A percentile compares a stretch with the other conserved stretches of the same genome.
These are phyloP conservation scores for Dendrolimus pini DNA, from an alignment of 2,888 invertebrate genomes.

Conservation along the genomic window DNA sequence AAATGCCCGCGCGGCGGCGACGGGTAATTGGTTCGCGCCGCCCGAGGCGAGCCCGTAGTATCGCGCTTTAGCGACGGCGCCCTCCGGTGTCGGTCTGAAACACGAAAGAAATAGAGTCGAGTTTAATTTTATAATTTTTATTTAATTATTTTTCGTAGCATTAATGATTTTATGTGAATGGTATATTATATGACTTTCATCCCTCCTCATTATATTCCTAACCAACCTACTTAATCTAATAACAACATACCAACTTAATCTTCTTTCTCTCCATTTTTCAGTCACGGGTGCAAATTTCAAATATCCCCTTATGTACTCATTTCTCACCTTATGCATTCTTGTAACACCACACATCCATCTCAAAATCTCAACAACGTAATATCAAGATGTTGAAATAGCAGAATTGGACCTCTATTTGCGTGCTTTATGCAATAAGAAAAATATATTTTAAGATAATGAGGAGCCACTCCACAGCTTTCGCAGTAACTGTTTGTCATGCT, in stretches of 20 bases:
- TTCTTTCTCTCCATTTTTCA: too few relatives aligned
- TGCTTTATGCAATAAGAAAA: too few relatives aligned
- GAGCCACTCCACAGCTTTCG: constrained; percentile 41
- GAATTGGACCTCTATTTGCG: too few relatives aligned
- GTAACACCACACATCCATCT: too few relatives aligned
- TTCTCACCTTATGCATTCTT: too few relatives aligned
- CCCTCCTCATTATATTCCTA: constrained; percentile 3
- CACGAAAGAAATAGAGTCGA: constrained; percentile 37
- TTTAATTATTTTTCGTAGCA: constrained; percentile 7
- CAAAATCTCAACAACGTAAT: too few relatives aligned
- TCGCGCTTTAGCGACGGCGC: constrained; percentile 76
- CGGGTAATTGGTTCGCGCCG: constrained; percentile 77
- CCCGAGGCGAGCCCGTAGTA: constrained; percentile 75
- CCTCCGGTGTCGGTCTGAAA: constrained; percentile 69
- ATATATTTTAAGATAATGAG: too few relatives aligned
- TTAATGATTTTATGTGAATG: too few relatives aligned
- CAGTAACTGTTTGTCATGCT: constrained; percentile 68
- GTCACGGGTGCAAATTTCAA: too few relatives aligned
- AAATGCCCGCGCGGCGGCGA: constrained; percentile 67
- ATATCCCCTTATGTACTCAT: too few relatives aligned
- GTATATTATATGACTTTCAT: constrained; percentile 2
- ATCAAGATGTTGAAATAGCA: too few relatives aligned
- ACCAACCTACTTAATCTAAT: constrained; percentile 1
- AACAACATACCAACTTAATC: not conserved
- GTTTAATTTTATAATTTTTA: constrained; percentile 20